A percentile compares a stretch with the other conserved stretches of the same genome.
Evolutionary conservation across 1,140 invertebrate species (phyloP).

Genomic region (Ips typographus): DNA sequence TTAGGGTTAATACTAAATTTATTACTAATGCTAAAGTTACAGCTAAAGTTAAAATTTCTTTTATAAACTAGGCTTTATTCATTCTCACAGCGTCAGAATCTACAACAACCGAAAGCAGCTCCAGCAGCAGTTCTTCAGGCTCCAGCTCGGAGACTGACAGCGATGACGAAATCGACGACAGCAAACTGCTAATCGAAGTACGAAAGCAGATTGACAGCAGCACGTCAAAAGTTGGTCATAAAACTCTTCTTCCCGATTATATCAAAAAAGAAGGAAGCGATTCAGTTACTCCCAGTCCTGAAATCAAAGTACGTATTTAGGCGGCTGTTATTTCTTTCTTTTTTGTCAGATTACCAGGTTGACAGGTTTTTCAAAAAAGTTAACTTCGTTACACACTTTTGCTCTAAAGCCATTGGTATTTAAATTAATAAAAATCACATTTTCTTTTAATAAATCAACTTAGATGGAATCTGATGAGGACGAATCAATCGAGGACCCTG

Average conservation of each 20-base stretch:
- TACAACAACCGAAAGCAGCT: slow-evolving; percentile 54
- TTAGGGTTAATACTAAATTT: too few species aligned
- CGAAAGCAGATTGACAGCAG: slow-evolving; percentile 43
- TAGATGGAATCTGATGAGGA: slow-evolving; percentile 29
- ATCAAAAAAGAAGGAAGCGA: slow-evolving; percentile 28
- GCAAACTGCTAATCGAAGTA: slow-evolving; percentile 45
- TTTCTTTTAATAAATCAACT: neutral
- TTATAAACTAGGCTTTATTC: neutral
- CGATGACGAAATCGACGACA: slow-evolving; percentile 52
- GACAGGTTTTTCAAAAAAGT: too few species aligned
- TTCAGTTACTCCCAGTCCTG: slow-evolving; percentile 33
- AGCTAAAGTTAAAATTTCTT: too few species aligned
- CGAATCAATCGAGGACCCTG: neutral
- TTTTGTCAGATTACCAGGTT: neutral
- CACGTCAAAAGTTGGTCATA: slow-evolving; percentile 26
- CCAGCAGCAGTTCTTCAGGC: slow-evolving; percentile 53
- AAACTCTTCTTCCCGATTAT: slow-evolving; percentile 20
- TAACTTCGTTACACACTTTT: too few species aligned
- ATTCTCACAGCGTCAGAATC: slow-evolving; percentile 54
- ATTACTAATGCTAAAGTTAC: too few species aligned
- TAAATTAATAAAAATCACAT: too few species aligned
- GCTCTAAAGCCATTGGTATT: too few species aligned
- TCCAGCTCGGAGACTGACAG: slow-evolving; percentile 58
- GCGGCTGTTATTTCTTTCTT: slow-evolving; percentile 7
- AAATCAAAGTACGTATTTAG: slow-evolving; percentile 25